Conservation (phyloP, 2,888 invertebrate genomes). For the Labia minor region DNA sequence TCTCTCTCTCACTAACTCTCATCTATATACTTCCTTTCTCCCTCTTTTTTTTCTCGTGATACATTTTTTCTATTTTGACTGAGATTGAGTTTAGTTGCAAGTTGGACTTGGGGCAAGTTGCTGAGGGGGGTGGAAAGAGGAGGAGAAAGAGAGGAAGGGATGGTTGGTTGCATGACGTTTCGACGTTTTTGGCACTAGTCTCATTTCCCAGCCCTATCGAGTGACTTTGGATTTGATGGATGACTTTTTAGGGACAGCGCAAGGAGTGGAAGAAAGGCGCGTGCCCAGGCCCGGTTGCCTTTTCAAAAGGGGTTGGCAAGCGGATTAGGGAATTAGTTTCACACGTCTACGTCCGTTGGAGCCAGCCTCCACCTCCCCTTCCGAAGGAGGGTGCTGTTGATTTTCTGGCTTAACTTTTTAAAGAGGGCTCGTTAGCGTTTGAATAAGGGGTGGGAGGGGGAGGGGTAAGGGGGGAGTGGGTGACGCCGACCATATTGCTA, state of each 20-base stretch:
- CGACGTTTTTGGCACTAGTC: neutral
- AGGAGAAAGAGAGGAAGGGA: no score
- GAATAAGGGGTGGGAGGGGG: neutral
- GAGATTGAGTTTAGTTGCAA: neutral
- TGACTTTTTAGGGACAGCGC: neutral
- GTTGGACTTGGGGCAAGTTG: neutral
- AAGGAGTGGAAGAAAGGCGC: neutral
- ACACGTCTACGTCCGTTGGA: neutral
- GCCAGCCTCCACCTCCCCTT: neutral
- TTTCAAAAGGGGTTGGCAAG: neutral
- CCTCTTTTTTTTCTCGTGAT: no score
- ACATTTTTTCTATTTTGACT: neutral
- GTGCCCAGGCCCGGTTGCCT: neutral
- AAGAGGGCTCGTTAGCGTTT: slow-evolving; percentile 13
- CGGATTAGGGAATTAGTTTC: slow-evolving; percentile 13
- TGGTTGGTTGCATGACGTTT: neutral
- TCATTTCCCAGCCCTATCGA: slow-evolving; percentile 13
- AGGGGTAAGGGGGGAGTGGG: no score
- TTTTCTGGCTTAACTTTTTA: slow-evolving; percentile 13
- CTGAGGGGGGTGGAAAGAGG: neutral
- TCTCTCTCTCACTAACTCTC: no score
- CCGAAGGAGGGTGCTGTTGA: neutral
- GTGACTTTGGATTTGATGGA: neutral
- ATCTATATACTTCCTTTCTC: no score
- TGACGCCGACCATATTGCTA: neutral